Evolutionary conservation across 2,888 invertebrate genomes (phyloP).

Genomic region (Malacosoma neustria): DNA sequence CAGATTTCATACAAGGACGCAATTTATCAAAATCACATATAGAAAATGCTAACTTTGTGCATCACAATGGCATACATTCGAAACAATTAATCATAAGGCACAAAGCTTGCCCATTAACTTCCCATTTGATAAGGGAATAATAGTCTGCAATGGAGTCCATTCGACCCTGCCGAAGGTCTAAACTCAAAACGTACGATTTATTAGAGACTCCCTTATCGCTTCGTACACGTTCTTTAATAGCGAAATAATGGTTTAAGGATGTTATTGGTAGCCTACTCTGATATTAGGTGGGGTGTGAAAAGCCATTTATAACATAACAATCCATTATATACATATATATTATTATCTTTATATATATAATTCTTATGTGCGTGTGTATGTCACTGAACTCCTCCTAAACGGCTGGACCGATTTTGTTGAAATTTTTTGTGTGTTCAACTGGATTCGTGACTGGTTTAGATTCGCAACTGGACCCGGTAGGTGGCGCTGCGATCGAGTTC

Average conservation of each 20-base stretch:
- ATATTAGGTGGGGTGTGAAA: too few relatives aligned
- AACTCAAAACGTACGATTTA: constrained; percentile 44
- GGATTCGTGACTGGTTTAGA: too few relatives aligned
- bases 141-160: constrained; percentile 55
- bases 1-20: too few relatives aligned
- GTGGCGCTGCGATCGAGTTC: too few relatives aligned
- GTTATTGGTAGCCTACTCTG: background rate
- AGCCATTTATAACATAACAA: too few relatives aligned
- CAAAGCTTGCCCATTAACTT: constrained; percentile 72
- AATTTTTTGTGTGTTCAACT: too few relatives aligned
- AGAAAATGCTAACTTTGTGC: constrained; percentile 65
- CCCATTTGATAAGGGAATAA: constrained; percentile 70
- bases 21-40: constrained; percentile 5
- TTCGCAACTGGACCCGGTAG: too few relatives aligned
- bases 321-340: too few relatives aligned
- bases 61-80: constrained; percentile 60
- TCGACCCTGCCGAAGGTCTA: constrained; percentile 46
- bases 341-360: too few relatives aligned
- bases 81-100: constrained; percentile 71
- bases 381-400: too few relatives aligned
- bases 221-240: background rate
- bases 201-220: constrained; percentile 43
- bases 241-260: background rate
- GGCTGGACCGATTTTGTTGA: too few relatives aligned
- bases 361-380: too few relatives aligned